phyloP scores from a whole-genome alignment of 2,888 invertebrate genomes.

The Pyralis farinalis region DNA sequence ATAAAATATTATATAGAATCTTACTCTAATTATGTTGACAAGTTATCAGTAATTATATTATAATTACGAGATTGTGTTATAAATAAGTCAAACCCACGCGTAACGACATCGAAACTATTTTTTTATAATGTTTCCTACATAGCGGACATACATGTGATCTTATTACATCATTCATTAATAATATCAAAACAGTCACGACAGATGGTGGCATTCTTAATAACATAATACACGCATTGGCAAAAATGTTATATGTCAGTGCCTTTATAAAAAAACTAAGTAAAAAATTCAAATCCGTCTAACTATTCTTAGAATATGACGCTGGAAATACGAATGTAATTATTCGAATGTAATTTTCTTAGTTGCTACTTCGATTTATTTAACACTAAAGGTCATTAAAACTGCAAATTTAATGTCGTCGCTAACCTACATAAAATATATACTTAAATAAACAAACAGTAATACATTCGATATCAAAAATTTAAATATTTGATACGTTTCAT shows the following conservation, averaged over 20 bases:
- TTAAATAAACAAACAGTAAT: no score
- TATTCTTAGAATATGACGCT: no score
- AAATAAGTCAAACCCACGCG: slow-evolving; percentile 13
- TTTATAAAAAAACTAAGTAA: slow-evolving; percentile 7
- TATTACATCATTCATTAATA: slow-evolving; percentile 52
- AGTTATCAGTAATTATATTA: no score
- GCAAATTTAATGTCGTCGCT: no score
- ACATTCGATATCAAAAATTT: no score
- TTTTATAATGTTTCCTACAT: slow-evolving; percentile 30
- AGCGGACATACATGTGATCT: slow-evolving; percentile 33
- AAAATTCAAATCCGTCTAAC: slow-evolving; percentile 1
- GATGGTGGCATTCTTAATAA: slow-evolving; percentile 26
- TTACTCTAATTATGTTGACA: no score
- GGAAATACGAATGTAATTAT: no score
- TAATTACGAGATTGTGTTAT: neutral
- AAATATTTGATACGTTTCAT: slow-evolving; percentile 25
- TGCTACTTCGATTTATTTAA: no score
- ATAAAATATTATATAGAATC: no score
- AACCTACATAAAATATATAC: no score
- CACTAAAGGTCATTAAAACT: no score
- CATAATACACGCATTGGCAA: slow-evolving; percentile 19
- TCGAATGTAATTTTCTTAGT: no score
- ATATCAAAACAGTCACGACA: slow-evolving; percentile 38
- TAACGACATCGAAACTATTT: slow-evolving; percentile 26
- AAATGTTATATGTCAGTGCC: slow-evolving; percentile 6